These are phyloP conservation scores for Sphaerodactylus townsendi DNA, from an alignment of 2,113 vertebrate genomes.

Conservation along the genomic window DNA sequence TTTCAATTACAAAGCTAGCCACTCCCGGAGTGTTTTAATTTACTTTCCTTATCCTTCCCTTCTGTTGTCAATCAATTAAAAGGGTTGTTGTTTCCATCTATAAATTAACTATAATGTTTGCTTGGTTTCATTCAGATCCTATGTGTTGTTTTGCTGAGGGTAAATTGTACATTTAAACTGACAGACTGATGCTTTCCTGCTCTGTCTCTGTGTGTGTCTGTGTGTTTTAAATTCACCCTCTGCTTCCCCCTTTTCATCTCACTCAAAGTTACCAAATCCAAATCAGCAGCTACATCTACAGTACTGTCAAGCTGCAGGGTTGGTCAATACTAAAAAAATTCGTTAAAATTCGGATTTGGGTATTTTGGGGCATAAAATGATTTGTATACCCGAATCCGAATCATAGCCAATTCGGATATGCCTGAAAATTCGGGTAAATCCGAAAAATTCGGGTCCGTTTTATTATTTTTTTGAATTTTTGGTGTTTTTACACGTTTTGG, in stretches of 20 bases:
- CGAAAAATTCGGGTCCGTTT: too few relatives aligned
- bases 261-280: conserved; percentile 22
- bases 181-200: neutral
- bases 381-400: too few relatives aligned
- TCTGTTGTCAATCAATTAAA: conserved; percentile 37
- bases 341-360: too few relatives aligned
- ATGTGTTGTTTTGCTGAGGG: conserved; percentile 1
- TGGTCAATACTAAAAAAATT: too few relatives aligned
- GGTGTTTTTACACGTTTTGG: too few relatives aligned
- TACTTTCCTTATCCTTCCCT: conserved; percentile 19
- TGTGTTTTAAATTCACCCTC: neutral
- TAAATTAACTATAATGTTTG: conserved; percentile 34
- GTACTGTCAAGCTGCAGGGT: neutral
- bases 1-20: conserved; percentile 37
- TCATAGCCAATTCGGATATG: too few relatives aligned
- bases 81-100: conserved; percentile 18
- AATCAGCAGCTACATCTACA: neutral
- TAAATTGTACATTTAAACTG: conserved; percentile 23
- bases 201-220: neutral
- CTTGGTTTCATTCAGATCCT: neutral
- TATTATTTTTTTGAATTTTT: too few relatives aligned
- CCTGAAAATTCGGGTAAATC: too few relatives aligned
- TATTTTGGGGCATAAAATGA: too few relatives aligned
- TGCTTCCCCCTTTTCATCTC: conserved; percentile 20
- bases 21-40: conserved; percentile 46